Conservation (phyloP, 2,797 vertebrate species). For the Rhincodon typus region DNA sequence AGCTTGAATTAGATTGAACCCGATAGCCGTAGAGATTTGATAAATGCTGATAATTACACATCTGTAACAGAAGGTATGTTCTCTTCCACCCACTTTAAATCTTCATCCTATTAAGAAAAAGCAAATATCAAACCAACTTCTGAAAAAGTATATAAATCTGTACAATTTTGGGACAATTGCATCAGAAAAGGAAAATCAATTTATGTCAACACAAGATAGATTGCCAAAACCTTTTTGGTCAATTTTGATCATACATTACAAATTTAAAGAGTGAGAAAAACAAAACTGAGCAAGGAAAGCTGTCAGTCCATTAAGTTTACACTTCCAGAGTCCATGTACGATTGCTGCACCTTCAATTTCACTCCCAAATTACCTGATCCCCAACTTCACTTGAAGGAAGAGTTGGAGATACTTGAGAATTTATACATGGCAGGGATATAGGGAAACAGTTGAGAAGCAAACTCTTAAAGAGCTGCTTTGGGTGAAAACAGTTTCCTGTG, state of each 20-base stretch:
- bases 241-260: not conserved
- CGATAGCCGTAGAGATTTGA: not conserved
- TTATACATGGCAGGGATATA: not conserved
- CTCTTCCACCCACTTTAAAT: slow-evolving; percentile 74
- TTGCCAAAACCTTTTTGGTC: not conserved
- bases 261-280: not conserved
- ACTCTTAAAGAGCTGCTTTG: not conserved
- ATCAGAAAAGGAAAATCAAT: not conserved
- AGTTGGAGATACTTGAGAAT: not conserved
- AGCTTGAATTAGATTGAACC: not conserved
- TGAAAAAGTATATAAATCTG: not conserved
- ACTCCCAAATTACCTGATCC: not conserved
- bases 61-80: slow-evolving; percentile 71
- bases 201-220: not conserved
- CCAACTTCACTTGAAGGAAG: not conserved
- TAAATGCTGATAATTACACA: slow-evolving; percentile 55
- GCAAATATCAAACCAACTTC: not conserved
- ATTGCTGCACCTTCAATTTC: not conserved
- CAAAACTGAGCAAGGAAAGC: not conserved
- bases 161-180: not conserved
- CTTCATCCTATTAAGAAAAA: slow-evolving; percentile 58
- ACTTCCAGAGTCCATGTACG: not conserved
- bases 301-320: not conserved
- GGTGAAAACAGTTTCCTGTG: not conserved
- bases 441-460: not conserved